Evolutionary conservation across 2,888 invertebrate genomes (phyloP).

Genomic region (Chydorus sphaericus): DNA sequence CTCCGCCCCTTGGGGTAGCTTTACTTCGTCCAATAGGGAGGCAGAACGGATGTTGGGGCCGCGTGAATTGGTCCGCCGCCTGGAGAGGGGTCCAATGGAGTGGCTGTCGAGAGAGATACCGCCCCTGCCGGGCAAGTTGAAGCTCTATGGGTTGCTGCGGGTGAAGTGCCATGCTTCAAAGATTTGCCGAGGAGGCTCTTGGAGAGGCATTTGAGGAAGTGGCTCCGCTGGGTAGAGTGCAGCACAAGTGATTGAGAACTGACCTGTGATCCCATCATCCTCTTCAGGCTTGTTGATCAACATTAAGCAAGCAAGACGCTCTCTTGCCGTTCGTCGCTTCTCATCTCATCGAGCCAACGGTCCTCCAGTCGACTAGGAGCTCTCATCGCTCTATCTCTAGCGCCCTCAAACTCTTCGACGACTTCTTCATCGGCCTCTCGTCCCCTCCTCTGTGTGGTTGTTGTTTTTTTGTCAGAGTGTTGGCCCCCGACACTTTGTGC

Average conservation of each 20-base stretch:
- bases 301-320: slow-evolving; percentile 11
- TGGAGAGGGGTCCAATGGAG: slow-evolving; percentile 11
- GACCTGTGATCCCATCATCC: slow-evolving; percentile 14
- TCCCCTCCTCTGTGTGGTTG: background rate
- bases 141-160: slow-evolving; percentile 8
- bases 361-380: background rate
- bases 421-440: slow-evolving; percentile 8
- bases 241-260: slow-evolving; percentile 13
- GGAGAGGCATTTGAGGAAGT: slow-evolving; percentile 13
- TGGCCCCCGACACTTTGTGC: slow-evolving; percentile 3
- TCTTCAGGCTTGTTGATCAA: slow-evolving; percentile 13
- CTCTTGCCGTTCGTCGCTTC: slow-evolving; percentile 1
- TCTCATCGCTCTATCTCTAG: background rate
- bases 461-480: slow-evolving; percentile 2
- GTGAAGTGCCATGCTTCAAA: slow-evolving; percentile 13
- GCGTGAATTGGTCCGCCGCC: slow-evolving; percentile 6
- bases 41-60: background rate
- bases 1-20: background rate
- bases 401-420: slow-evolving; percentile 7
- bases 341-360: too few species aligned
- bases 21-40: background rate
- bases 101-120: slow-evolving; percentile 2
- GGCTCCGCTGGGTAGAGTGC: slow-evolving; percentile 10
- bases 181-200: slow-evolving; percentile 12
- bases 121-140: slow-evolving; percentile 3